A percentile compares a stretch with the other conserved stretches of the same genome.
Conservation (phyloP, 2,797 vertebrate genomes). For the Aulostomus chinensis region DNA sequence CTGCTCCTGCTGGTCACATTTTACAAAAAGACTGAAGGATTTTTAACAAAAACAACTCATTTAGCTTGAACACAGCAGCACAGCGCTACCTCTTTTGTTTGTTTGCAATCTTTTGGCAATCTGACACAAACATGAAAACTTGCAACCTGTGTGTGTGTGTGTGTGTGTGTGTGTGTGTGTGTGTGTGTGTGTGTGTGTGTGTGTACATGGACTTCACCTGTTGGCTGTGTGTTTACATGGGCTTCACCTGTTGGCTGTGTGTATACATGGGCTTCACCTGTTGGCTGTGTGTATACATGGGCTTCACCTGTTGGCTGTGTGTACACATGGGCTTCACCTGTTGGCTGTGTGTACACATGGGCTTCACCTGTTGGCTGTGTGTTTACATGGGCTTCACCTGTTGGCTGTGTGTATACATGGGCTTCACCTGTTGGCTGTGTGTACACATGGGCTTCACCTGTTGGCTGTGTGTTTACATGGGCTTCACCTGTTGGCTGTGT, state of each 20-base stretch:
- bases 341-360: conserved; percentile 80
- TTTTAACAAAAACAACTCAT: too few species aligned
- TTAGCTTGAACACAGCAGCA: too few species aligned
- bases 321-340: conserved; percentile 82
- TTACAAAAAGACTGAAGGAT: too few species aligned
- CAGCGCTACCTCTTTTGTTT: too few species aligned
- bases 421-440: conserved; percentile 90
- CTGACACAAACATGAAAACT: too few species aligned
- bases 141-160: background rate
- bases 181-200: background rate
- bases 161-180: background rate
- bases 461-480: conserved; percentile 93
- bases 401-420: too few species aligned
- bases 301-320: conserved; percentile 90
- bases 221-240: conserved; percentile 93
- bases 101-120: too few species aligned
- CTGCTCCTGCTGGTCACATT: too few species aligned
- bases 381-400: conserved; percentile 92
- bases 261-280: conserved; percentile 82
- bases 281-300: conserved; percentile 80
- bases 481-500: too few species aligned
- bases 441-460: conserved; percentile 82
- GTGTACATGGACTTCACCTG: conserved; percentile 82
- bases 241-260: too few species aligned
- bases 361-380: conserved; percentile 91